These are phyloP conservation scores for Zhuqinia jingwanae DNA, from an alignment of 2,888 invertebrate genomes.

Conservation along the genomic window DNA sequence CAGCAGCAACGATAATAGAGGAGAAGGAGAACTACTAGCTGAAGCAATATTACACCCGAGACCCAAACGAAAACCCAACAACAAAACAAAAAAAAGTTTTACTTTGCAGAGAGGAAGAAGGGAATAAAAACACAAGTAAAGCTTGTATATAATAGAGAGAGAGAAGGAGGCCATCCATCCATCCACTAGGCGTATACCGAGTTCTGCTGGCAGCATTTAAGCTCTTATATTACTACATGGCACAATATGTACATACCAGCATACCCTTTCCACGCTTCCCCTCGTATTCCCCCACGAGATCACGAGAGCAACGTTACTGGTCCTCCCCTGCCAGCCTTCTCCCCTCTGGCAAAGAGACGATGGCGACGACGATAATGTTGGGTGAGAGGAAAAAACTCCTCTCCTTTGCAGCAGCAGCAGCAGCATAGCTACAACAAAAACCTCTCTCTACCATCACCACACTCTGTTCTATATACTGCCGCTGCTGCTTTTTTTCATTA, in stretches of 20 bases:
- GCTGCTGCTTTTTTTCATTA: too few relatives aligned
- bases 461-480: too few relatives aligned
- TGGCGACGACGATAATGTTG: constrained; percentile 66
- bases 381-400: constrained; percentile 46
- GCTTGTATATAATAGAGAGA: not conserved
- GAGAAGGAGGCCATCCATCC: constrained; percentile 51
- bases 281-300: constrained; percentile 66
- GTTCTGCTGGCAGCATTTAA: constrained; percentile 12
- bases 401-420: too few relatives aligned
- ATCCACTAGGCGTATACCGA: constrained; percentile 16
- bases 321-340: constrained; percentile 62
- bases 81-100: constrained; percentile 12
- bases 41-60: constrained; percentile 30
- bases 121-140: constrained; percentile 9
- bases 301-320: constrained; percentile 64
- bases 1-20: constrained; percentile 28
- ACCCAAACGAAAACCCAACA: too few relatives aligned
- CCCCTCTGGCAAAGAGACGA: constrained; percentile 64
- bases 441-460: too few relatives aligned
- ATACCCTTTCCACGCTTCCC: constrained; percentile 64
- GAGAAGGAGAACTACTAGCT: not conserved
- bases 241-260: constrained; percentile 25
- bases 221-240: constrained; percentile 1
- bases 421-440: not conserved
- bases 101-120: not conserved